Evolutionary conservation across 2,113 vertebrate species (phyloP).

Genomic region (Gracilinanus agilis): DNA sequence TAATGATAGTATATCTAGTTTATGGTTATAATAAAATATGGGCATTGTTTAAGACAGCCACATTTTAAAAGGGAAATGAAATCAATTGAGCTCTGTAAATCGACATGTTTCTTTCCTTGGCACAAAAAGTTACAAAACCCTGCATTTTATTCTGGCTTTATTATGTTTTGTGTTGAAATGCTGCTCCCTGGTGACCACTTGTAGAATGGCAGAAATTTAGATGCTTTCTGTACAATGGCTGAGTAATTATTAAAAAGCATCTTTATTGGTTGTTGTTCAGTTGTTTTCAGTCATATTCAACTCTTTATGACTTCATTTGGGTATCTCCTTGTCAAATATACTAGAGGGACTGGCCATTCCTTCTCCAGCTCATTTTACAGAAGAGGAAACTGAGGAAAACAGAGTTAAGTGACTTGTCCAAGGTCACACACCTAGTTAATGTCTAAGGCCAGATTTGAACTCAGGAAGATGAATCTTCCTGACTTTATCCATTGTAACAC

Average conservation of each 20-base stretch:
- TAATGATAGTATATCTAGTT: neutral
- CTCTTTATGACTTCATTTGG: too few species aligned
- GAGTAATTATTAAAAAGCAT: neutral
- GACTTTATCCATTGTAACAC: too few species aligned
- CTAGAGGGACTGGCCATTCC: too few species aligned
- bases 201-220: constrained; percentile 23
- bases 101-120: neutral
- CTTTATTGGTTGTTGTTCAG: neutral
- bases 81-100: constrained; percentile 41
- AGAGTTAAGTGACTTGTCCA: too few species aligned
- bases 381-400: too few species aligned
- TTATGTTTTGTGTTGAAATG: constrained; percentile 36
- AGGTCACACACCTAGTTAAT: too few species aligned
- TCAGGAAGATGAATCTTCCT: too few species aligned
- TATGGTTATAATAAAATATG: constrained; percentile 28
- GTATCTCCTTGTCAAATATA: too few species aligned
- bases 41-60: constrained; percentile 43
- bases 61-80: constrained; percentile 56
- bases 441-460: too few species aligned
- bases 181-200: constrained; percentile 66
- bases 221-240: neutral
- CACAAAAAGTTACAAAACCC: neutral
- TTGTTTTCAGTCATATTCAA: too few species aligned
- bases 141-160: neutral
- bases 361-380: too few species aligned